These are phyloP conservation scores for Chymomyza procnemis DNA, from an alignment of 2,888 invertebrate genomes.

Conservation along the genomic window DNA sequence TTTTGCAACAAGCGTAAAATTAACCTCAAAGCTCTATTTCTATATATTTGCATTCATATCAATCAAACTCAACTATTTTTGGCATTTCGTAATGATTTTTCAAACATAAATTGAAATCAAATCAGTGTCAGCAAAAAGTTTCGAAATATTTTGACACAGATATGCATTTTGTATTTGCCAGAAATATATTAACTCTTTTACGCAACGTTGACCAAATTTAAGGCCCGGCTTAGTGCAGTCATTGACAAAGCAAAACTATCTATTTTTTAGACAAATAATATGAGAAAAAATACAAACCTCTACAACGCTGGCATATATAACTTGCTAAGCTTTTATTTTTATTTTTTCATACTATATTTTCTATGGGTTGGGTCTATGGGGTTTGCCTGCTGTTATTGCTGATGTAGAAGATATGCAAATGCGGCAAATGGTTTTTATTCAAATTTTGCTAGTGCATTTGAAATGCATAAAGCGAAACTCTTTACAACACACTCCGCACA, in stretches of 20 bases:
- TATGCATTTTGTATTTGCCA: background rate
- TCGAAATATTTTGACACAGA: background rate
- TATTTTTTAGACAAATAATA: slow-evolving; percentile 24
- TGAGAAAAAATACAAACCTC: background rate
- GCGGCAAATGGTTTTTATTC: slow-evolving; percentile 65
- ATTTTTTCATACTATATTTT: slow-evolving; percentile 21
- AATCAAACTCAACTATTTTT: background rate
- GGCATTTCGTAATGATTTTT: background rate
- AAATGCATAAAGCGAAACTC: slow-evolving; percentile 49
- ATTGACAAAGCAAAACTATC: slow-evolving; percentile 35
- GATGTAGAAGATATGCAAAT: slow-evolving; percentile 55
- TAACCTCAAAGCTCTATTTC: no score
- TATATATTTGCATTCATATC: no score
- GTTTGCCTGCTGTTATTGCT: slow-evolving; percentile 19
- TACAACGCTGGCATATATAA: background rate
- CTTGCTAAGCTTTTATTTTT: slow-evolving; percentile 2
- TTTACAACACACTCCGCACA: background rate
- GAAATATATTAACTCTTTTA: slow-evolving; percentile 7
- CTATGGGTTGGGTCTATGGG: background rate
- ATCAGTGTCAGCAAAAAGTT: background rate
- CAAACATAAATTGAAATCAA: background rate
- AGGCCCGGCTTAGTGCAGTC: slow-evolving; percentile 14
- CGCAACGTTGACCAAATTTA: slow-evolving; percentile 18
- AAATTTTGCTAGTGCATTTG: slow-evolving; percentile 54
- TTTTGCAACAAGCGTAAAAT: no score